Base-by-base conservation (phyloP, 1,140 invertebrate species). In the Spodoptera frugiperda region DNA sequence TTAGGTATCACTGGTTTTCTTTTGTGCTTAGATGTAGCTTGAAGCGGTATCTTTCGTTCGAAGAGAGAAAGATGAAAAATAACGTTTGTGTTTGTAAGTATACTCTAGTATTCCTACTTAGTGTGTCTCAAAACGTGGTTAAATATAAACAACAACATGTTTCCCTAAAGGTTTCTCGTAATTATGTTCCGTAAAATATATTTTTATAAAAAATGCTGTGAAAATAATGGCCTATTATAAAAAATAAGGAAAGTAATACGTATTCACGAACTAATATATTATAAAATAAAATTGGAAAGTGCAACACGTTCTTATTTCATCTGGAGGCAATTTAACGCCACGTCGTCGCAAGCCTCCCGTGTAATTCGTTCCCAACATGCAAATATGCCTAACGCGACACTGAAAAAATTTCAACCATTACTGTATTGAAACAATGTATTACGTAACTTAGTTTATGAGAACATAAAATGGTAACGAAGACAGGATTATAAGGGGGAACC, bases 311-410 rank as follows among this genome's bases (percentile, higher is more conserved):
- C 71, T 74, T 71, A 73, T 79, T 82, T 73, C 79, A 86, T 86
- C 82, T 72, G 76, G 72, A 86, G 85, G 80, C 90, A 93, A 93
- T 93, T 93, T 93, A 89, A 93, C 91, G 90, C 89, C 80, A 83
- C 84, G 89, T 88, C 89, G 82, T 89, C 83, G 81, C 86, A 87
- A 85, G 85, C 85, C 85, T 86, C 77, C 82, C 78, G 75, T 82
- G 81, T 91, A 91, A 91, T 90, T 87, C 86, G 82, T 86, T 87
- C 76, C 57, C 78, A 81, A 83, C 79, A 82, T 83, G 82, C 78
- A 85, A 84, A 87, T 84, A 82, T 81, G 75, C 78, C 67, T 83
- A 80, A 81, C 76, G 79, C 79, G 87, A 86, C 86, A 80, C 71
- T 91, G 88, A 89, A 91, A n/a, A 91, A 88, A 87, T 90, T 82